phyloP scores from a whole-genome alignment of 2,113 vertebrate species.

The Tragelaphus scriptus region DNA sequence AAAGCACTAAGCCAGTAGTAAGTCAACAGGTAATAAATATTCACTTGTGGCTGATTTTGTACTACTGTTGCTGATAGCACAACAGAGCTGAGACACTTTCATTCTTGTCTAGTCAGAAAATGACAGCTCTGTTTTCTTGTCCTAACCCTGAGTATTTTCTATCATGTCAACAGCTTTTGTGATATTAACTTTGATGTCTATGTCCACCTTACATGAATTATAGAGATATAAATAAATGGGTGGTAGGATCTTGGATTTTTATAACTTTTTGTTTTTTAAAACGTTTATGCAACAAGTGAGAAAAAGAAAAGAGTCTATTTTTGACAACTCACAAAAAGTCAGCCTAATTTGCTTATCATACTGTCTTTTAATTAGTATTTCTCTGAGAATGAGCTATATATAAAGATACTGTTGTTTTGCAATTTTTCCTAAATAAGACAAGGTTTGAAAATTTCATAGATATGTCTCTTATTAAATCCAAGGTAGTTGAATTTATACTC shows the following conservation, averaged over 20 bases:
- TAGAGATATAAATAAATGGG: not conserved
- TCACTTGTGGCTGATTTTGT: not conserved
- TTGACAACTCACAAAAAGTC: not conserved
- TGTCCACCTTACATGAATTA: not conserved
- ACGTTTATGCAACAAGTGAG: not conserved
- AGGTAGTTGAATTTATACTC: constrained; percentile 16
- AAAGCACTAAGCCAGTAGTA: not conserved
- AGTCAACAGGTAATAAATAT: not conserved
- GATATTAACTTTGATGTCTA: not conserved
- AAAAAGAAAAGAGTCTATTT: not conserved
- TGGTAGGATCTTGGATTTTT: not conserved
- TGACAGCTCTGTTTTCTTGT: not conserved
- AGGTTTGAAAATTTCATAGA: not conserved
- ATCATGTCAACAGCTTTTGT: not conserved
- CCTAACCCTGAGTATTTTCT: not conserved
- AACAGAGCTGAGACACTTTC: too few species aligned
- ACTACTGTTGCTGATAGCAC: not conserved
- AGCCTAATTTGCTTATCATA: not conserved
- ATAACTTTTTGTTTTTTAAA: not conserved
- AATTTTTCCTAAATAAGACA: constrained; percentile 12
- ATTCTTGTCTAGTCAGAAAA: not conserved
- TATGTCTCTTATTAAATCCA: not conserved
- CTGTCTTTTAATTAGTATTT: not conserved
- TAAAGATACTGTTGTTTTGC: not conserved
- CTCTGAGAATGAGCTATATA: not conserved